Conservation (phyloP, 2,797 vertebrate species). For the Glossophaga mutica region DNA sequence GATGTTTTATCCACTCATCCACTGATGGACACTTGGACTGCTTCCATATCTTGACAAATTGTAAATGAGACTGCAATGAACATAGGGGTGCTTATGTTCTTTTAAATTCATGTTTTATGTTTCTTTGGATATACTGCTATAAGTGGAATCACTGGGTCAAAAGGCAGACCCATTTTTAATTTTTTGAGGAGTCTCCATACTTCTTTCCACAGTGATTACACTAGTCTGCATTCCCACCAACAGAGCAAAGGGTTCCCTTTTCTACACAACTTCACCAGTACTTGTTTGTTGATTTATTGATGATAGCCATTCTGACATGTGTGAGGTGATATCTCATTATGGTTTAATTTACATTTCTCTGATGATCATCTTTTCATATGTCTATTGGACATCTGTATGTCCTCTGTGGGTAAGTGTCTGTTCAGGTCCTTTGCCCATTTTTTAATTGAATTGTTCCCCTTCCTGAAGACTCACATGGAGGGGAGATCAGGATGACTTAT, state of each 20-base stretch:
- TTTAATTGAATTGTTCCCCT: background rate
- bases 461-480: background rate
- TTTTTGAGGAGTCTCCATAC: background rate
- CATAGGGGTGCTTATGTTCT: background rate
- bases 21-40: background rate
- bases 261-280: background rate
- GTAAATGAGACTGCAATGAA: background rate
- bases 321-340: background rate
- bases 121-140: background rate
- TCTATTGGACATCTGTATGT: background rate
- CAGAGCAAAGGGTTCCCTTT: background rate
- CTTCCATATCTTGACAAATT: background rate
- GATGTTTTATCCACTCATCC: background rate
- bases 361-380: background rate
- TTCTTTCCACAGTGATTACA: background rate
- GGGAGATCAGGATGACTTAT: background rate
- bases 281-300: background rate
- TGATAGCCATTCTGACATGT: background rate
- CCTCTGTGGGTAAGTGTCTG: background rate
- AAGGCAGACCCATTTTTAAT: background rate
- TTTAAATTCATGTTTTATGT: background rate
- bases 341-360: background rate
- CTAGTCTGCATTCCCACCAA: background rate
- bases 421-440: background rate
- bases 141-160: background rate